Base-by-base conservation (phyloP, 2,113 vertebrate genomes). In the Agelaius tricolor region DNA sequence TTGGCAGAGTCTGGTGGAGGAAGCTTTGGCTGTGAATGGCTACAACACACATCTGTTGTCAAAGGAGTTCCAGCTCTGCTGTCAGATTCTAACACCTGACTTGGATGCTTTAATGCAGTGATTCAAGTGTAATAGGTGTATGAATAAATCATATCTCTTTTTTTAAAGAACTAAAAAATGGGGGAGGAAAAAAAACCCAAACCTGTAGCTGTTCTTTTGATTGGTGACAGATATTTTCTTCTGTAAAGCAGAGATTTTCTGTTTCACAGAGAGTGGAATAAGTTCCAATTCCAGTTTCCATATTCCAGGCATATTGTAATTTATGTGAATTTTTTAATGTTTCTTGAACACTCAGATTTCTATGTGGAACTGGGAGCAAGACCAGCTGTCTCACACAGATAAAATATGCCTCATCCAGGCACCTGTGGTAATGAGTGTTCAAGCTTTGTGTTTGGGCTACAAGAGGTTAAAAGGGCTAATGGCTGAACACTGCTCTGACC, bases 151-250 rank as follows among this genome's bases (percentile, higher is more conserved):
- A 51, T 41, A 79, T 49, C 5, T 66, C 2, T 23, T 55, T 63
- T 73, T 76, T 44, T 9, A 7, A 65, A 52, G 13, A 51, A 37
- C 23, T 43, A 58, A 28, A 79, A 46, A 5, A 57, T 31, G 5
- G 7, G 11, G 8, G 1, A 4, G 5, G 5, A 1, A 15, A 54
- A 49, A 52, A 4, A 4, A 5, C 26, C 11, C 20, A 79, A 33
- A 66, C 20, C 10, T 41, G 9, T 52, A 63, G 11, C 35, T 84
- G 2, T 59, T 93, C 19, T 15, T 20, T 52, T 58, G 7, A 20
- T 23, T 46, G 8, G 6, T 85, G 33, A 35, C 19, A 52, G 22
- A 30, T 54, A 31, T 44, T 90, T 90, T 88, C 27, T 73, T 79
- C 33, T 2, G 6, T 65, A 76, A 88, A 86, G 39, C 16, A 80